Conservation (phyloP, 2,888 invertebrate genomes). For the Synergus japonicus region DNA sequence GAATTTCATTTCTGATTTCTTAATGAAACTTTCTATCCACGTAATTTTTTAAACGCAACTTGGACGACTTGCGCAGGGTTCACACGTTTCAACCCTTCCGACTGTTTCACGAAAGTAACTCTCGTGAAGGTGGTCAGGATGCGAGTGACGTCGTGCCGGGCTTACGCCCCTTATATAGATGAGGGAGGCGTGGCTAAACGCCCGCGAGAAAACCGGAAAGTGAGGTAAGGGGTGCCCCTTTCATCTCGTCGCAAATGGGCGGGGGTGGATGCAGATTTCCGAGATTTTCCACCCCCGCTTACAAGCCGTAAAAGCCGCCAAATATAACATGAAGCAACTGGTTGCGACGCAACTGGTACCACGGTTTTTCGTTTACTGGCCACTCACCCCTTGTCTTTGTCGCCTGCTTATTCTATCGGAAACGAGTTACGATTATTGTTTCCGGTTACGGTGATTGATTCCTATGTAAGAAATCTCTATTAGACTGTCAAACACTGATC, state of each 20-base stretch:
- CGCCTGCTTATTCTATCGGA: not conserved
- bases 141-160: slow-evolving; percentile 69
- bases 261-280: slow-evolving; percentile 46
- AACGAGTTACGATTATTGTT: not conserved
- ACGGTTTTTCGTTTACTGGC: slow-evolving; percentile 18
- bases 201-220: slow-evolving; percentile 22
- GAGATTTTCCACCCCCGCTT: slow-evolving; percentile 41
- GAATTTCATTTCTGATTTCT: slow-evolving; percentile 65
- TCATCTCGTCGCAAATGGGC: not conserved
- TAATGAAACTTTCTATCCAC: not conserved
- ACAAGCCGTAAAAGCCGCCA: slow-evolving; percentile 29
- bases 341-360: slow-evolving; percentile 71
- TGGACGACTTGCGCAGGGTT: not conserved
- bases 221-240: slow-evolving; percentile 11
- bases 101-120: slow-evolving; percentile 27
- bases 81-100: slow-evolving; percentile 41
- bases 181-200: slow-evolving; percentile 69
- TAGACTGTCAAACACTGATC: too few relatives aligned
- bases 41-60: too few relatives aligned
- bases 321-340: slow-evolving; percentile 62
- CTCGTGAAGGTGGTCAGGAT: slow-evolving; percentile 58
- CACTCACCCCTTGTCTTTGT: not conserved
- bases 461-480: too few relatives aligned
- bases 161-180: slow-evolving; percentile 72
- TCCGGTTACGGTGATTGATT: too few relatives aligned